Percentiles rank a stretch among this genome's conserved stretches.
Conservation (phyloP, 2,888 invertebrate genomes). For the Pasiphila rectangulata region DNA sequence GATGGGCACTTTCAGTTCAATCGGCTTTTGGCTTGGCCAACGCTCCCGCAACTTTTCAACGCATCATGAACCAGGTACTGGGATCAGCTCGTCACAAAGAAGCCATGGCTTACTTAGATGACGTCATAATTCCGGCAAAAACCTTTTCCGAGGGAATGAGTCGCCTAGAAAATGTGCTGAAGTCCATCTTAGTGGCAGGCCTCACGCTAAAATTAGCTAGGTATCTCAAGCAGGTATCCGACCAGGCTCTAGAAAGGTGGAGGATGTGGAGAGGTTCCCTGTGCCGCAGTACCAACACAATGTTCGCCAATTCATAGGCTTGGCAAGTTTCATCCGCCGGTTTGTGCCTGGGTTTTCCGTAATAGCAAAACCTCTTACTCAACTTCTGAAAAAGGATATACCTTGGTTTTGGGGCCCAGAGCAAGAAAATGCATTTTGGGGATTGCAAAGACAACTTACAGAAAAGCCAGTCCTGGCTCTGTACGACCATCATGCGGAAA, state of each 20-base stretch:
- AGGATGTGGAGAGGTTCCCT: background rate
- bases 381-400: background rate
- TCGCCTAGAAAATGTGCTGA: background rate
- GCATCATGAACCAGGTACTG: background rate
- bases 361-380: background rate
- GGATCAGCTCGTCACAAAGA: background rate
- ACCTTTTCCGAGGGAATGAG: background rate
- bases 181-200: background rate
- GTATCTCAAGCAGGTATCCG: background rate
- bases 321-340: background rate
- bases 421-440: background rate
- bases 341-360: background rate
- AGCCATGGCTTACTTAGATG: background rate
- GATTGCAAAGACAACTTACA: background rate
- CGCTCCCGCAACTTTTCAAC: background rate
- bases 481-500: background rate
- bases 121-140: background rate
- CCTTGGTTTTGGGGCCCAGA: background rate
- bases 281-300: background rate
- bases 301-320: background rate
- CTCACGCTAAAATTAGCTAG: background rate
- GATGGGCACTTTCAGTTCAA: background rate
- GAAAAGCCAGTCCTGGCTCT: background rate
- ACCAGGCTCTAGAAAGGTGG: background rate
- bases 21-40: background rate